phyloP scores from a whole-genome alignment of 2,888 invertebrate genomes.

The Scaptomyza reducta region DNA sequence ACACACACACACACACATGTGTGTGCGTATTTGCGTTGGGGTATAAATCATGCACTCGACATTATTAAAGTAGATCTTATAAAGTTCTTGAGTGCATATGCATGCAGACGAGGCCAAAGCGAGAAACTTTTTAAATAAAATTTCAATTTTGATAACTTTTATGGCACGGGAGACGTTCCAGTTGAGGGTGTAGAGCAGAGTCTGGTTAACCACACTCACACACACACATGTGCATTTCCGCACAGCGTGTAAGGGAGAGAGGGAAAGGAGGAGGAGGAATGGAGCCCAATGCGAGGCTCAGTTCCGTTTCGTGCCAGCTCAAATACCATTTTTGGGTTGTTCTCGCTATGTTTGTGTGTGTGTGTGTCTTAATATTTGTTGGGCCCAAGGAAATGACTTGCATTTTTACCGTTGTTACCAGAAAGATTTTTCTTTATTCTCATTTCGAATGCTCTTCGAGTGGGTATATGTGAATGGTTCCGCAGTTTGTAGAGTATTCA shows the following conservation, averaged over 20 bases:
- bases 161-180: slow-evolving; percentile 33
- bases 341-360: slow-evolving; percentile 12
- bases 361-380: slow-evolving; percentile 20
- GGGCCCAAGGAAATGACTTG: slow-evolving; percentile 58
- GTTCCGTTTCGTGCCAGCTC: slow-evolving; percentile 49
- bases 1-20: neutral
- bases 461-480: neutral
- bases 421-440: slow-evolving; percentile 50
- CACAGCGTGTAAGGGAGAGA: neutral
- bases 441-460: slow-evolving; percentile 8
- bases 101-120: slow-evolving; percentile 41
- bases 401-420: slow-evolving; percentile 61
- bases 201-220: neutral
- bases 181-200: neutral
- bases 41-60: slow-evolving; percentile 74
- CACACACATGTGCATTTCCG: neutral
- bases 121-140: slow-evolving; percentile 76
- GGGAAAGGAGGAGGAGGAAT: neutral
- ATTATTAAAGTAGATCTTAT: slow-evolving; percentile 77
- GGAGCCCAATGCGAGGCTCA: slow-evolving; percentile 22
- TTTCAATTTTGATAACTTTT: slow-evolving; percentile 80
- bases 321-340: slow-evolving; percentile 43
- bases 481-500: neutral
- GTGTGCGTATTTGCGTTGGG: neutral
- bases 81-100: slow-evolving; percentile 70